These are phyloP conservation scores for Notocelia uddmanniana DNA, from an alignment of 2,888 invertebrate genomes.

Conservation along the genomic window DNA sequence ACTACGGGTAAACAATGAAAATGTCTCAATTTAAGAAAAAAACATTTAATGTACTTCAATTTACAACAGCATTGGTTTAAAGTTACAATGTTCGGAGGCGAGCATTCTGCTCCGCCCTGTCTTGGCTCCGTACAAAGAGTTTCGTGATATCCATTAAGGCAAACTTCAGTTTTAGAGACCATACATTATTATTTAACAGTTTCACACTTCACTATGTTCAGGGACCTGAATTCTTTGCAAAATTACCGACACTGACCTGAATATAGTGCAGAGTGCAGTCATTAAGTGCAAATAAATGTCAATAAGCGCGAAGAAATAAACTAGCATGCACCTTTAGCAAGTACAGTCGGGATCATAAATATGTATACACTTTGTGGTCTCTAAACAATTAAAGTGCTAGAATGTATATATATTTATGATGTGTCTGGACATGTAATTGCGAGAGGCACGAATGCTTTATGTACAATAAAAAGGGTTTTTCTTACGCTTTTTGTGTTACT, in stretches of 20 bases:
- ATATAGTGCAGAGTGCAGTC: too few relatives aligned
- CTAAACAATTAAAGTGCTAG: too few relatives aligned
- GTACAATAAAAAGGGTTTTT: too few relatives aligned
- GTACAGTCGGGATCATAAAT: too few relatives aligned
- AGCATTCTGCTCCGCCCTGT: background rate
- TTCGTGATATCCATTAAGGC: background rate
- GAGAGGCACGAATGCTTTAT: too few relatives aligned
- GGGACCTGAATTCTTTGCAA: background rate
- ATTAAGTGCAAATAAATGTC: too few relatives aligned
- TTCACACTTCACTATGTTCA: background rate
- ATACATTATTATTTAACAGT: background rate
- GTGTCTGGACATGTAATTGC: too few relatives aligned
- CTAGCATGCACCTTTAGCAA: too few relatives aligned
- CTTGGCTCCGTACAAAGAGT: slow-evolving; percentile 23
- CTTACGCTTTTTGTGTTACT: background rate
- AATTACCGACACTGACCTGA: too few relatives aligned
- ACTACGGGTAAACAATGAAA: slow-evolving; percentile 36
- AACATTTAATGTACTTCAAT: slow-evolving; percentile 73
- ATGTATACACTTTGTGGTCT: too few relatives aligned
- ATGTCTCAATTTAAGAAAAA: slow-evolving; percentile 59
- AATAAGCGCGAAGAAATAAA: too few relatives aligned
- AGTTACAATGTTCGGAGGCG: slow-evolving; percentile 46
- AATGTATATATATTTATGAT: too few relatives aligned
- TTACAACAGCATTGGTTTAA: slow-evolving; percentile 75
- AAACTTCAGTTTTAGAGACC: background rate